These are phyloP conservation scores for Lasioglossum malachurum DNA, from an alignment of 2,888 invertebrate species.

Conservation along the genomic window DNA sequence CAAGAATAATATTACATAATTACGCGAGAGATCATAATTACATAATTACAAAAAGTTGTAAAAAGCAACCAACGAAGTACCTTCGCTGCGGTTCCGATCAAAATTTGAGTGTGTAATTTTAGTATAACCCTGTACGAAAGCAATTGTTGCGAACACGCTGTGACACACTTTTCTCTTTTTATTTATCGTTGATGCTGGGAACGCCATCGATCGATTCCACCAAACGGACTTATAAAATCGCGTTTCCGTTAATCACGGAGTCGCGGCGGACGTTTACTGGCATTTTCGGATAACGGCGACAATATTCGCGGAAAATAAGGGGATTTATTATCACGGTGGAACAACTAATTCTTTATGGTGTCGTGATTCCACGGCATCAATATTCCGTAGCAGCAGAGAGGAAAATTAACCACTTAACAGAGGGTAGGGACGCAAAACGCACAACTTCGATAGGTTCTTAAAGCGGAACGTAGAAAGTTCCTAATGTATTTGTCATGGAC, in stretches of 20 bases:
- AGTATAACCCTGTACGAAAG: background rate
- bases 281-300: constrained; percentile 16
- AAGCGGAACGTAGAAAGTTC: constrained; percentile 2
- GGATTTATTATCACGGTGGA: constrained; percentile 6
- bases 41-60: background rate
- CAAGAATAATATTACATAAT: background rate
- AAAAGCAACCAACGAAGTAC: background rate
- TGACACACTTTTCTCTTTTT: background rate
- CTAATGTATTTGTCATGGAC: constrained; percentile 1
- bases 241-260: constrained; percentile 5
- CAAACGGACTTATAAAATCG: background rate
- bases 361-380: constrained; percentile 36
- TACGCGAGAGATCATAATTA: background rate
- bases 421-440: background rate
- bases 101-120: background rate
- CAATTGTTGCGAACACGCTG: background rate
- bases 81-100: background rate
- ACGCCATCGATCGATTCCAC: too few species aligned
- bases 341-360: constrained; percentile 33
- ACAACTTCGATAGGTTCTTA: constrained; percentile 20
- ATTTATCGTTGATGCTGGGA: background rate
- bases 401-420: constrained; percentile 32
- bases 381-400: constrained; percentile 23
- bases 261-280: constrained; percentile 4
- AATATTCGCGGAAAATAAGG: constrained; percentile 27